Base-by-base conservation (phyloP, 2,888 invertebrate genomes). In the Archips crataeganus region DNA sequence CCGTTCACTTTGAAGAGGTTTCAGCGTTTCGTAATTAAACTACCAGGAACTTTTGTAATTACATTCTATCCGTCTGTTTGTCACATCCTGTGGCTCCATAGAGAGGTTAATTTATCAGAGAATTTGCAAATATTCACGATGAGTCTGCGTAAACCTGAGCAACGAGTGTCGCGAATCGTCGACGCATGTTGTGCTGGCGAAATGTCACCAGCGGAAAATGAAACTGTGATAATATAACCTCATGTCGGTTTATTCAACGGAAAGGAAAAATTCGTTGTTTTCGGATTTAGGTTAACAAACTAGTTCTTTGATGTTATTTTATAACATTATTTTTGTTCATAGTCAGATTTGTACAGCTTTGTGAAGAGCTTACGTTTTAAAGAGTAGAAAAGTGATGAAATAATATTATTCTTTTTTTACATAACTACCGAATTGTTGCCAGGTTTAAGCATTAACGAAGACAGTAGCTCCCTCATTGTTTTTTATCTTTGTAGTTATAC, bases 31-130 rank as follows among this genome's bases (percentile, higher is more conserved):
- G 59, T 70, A 61, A 74, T 74, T 69, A 74, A 60, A 74, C 69
- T 65, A 70, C 60, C 34, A 34, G 68, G 60, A 74, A 65, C 60
- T 74, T 74, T 74, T 70, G 60, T 65, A 74, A 74, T 74, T 74
- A 69, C 69, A 65, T 65, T 70, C 45, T 74, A 69, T 74, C 23
- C 60, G 54, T 70, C 60, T 51, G 73, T 34, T 64, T 60, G 64
- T 69, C 39, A 65, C 63, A 61, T 54, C 23, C 69, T 65, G 74
- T 65, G 69, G 39, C 57, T 45, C 47, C 23, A 49, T 49, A 47
- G 63, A 67, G 57, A 62, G 61, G 63, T 64, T 39, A 69, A 73
- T 74, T 57, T 57, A 63, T 54, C 15, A 62, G 23, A 11, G 51
- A 68, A 63, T 57, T 57, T n/a, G 42, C 57, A n/a, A 72, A 68